Evolutionary conservation across 2,888 invertebrate genomes (phyloP), one percentile per base, ranked within the genome.

Genomic region (Aphrophora alni): DNA sequence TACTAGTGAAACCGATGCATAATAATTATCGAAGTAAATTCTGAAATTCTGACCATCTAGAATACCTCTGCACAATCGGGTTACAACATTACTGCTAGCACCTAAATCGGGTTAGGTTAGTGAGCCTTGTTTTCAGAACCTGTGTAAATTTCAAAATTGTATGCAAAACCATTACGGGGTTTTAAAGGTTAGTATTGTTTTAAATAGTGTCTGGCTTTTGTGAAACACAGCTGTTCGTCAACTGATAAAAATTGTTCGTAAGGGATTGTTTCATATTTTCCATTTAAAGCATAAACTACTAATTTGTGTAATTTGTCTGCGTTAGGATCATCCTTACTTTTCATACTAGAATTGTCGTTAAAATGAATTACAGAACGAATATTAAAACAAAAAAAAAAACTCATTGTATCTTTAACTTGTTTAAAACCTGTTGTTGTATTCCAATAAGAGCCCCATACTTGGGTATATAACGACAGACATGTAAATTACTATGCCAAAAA

Each of bases 111-210:
- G 24, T 44, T 44, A 76, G 51, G 86, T 33, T 5, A 33, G 5
- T 8, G 33, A 33, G 33, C 17, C 10, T 14, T 17, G 1, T 7
- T 26, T 26, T 26, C 80, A 25, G 33, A 38, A 1, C 80, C 80
- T 14, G 70, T 44, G 21, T 76, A 70, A 14, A 87, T 83, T 83
- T 87, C 86, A 84, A 80, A 82, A 86, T 5, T 86, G 27, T 82
- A 86, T 86, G 75, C 84, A 87, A 10, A 86, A 87, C 87, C 87
- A 76, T 80, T 80, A 26, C 76, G 80, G 24, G 70, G 80, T 21
- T 75, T 75, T 28, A 38, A 26, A 17, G 82, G 81, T 14, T 74
- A 14, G 24, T 82, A 81, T 24, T 82, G 81, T 27, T 51, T 81
- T 10, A 81, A 14, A 83, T 82, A 84, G 84, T 84, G 83, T 80